These are phyloP conservation scores for Nowickia ferox DNA, from an alignment of 2,888 invertebrate genomes.

Conservation along the genomic window DNA sequence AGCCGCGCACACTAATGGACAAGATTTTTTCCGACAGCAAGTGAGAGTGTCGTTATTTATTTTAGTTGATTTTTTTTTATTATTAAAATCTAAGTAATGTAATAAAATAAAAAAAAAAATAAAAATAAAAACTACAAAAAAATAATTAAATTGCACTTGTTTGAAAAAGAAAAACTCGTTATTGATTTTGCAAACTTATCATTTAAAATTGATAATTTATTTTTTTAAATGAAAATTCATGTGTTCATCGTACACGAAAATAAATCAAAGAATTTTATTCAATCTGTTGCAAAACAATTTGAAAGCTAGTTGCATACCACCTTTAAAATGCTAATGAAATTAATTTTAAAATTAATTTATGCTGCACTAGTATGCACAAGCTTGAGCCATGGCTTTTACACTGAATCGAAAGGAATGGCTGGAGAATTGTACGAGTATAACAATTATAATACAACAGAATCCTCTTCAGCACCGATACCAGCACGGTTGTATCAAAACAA, in stretches of 20 bases:
- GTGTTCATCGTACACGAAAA: conserved; percentile 27
- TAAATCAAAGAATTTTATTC: conserved; percentile 53
- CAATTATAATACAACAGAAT: conserved; percentile 46
- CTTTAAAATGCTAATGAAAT: conserved; percentile 56
- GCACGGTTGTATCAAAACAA: conserved; percentile 75
- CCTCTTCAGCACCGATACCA: conserved; percentile 58
- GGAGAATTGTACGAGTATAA: conserved; percentile 39
- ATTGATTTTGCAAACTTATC: conserved; percentile 21
- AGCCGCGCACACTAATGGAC: conserved; percentile 72
- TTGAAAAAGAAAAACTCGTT: conserved; percentile 48
- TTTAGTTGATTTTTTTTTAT: conserved; percentile 40
- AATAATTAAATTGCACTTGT: conserved; percentile 63
- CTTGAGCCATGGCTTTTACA: conserved; percentile 55
- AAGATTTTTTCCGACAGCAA: conserved; percentile 52
- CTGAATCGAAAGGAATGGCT: conserved; percentile 32
- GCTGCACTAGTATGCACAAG: conserved; percentile 20
- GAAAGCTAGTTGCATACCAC: conserved; percentile 36
- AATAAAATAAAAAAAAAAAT: conserved; percentile 47
- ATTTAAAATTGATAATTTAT: conserved; percentile 1
- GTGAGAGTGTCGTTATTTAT: conserved; percentile 64
- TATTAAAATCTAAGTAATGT: conserved; percentile 26
- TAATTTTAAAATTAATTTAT: conserved; percentile 42
- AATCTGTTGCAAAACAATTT: conserved; percentile 48
- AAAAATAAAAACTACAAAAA: conserved; percentile 38
- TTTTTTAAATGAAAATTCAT: conserved; percentile 5